phyloP scores from a whole-genome alignment of 2,888 invertebrate species.

The Heteromyza rotundicornis region DNA sequence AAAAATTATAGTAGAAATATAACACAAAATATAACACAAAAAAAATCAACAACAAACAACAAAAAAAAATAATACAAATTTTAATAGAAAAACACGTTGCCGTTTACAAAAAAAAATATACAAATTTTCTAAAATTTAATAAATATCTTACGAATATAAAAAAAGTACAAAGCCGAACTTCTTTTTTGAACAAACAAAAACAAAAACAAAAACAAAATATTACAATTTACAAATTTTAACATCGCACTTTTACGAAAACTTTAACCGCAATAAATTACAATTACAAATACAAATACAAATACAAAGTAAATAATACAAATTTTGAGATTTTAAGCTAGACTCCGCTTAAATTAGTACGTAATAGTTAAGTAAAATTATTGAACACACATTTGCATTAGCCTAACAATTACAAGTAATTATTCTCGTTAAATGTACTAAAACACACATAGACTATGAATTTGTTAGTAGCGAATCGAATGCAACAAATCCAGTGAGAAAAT shows the following conservation, averaged over 20 bases:
- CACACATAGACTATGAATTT: conserved; percentile 25
- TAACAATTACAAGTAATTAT: conserved; percentile 15
- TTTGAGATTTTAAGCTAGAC: conserved; percentile 29
- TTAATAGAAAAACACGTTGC: background rate
- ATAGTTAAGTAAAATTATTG: background rate
- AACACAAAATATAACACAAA: conserved; percentile 33
- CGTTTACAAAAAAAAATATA: conserved; percentile 1
- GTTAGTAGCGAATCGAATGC: conserved; percentile 20
- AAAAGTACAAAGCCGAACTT: conserved; percentile 7
- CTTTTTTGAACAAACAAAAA: conserved; percentile 28
- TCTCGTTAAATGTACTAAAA: conserved; percentile 16
- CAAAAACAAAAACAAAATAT: conserved; percentile 35
- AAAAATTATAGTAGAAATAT: conserved; percentile 39
- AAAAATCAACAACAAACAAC: too few species aligned
- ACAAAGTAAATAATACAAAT: conserved; percentile 36
- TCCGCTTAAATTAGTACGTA: background rate
- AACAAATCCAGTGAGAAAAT: conserved; percentile 9
- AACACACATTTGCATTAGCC: conserved; percentile 16
- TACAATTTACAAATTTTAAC: conserved; percentile 42
- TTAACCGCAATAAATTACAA: conserved; percentile 19
- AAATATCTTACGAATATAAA: background rate
- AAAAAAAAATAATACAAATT: too few species aligned
- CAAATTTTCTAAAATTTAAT: background rate
- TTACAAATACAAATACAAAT: conserved; percentile 26
- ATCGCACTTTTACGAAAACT: conserved; percentile 6